phyloP scores from a whole-genome alignment of 1,140 invertebrate species.

The Atta colombica region DNA sequence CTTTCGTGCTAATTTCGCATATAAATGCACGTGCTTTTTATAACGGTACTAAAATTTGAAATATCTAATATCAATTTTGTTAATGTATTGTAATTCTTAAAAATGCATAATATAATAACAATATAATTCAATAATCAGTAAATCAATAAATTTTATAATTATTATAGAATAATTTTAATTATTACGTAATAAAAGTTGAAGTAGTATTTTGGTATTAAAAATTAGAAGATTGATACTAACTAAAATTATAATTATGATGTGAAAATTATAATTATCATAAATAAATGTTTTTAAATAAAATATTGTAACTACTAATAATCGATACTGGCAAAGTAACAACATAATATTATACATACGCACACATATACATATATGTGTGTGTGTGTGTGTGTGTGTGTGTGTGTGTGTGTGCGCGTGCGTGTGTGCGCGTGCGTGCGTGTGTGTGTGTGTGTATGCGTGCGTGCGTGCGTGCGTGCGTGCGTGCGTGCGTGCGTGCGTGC shows the following conservation, averaged over 20 bases:
- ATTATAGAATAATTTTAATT: background rate
- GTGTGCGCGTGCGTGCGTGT: no score
- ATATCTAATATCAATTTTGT: background rate
- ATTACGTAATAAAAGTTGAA: no score
- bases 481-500: no score
- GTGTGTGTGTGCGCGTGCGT: no score
- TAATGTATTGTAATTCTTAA: background rate
- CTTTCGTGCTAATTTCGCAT: conserved; percentile 58
- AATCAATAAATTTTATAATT: background rate
- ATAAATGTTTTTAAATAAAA: background rate
- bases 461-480: no score
- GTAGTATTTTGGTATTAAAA: no score
- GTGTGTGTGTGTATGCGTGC: no score
- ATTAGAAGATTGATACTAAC: background rate
- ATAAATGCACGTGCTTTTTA: background rate
- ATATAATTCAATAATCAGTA: background rate
- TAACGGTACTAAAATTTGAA: background rate
- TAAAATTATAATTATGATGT: conserved; percentile 3
- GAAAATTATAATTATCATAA: no score
- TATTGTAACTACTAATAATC: background rate
- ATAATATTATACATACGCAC: background rate
- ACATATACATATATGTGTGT: background rate
- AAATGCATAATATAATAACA: background rate
- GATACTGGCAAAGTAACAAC: background rate
- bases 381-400: no score